Base-by-base conservation (phyloP, 2,797 vertebrate genomes). In the Phoxinus dragarum region DNA sequence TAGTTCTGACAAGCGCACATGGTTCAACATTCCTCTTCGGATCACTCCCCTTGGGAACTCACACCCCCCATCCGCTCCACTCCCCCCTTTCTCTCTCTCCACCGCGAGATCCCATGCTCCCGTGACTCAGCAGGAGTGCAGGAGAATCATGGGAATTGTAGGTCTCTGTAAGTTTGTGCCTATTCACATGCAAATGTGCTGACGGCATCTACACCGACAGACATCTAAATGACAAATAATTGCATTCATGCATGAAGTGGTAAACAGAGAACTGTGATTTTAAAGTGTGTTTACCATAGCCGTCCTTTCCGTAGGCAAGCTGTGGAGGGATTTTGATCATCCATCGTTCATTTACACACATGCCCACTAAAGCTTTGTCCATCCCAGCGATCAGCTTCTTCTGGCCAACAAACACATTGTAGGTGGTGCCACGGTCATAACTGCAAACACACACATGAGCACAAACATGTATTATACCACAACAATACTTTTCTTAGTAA, bases 271-370 rank as follows among this genome's bases (percentile, higher is more conserved):
- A 73, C 75, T 19, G 52, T 38, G 59, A 38, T 23, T 16, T 77
- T 2, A 86, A 68, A 40, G 27, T 34, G 59, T 10, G 73, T 23
- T 96, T 93, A 99, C 98, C 93, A n/a, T 99, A 96, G 31, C 98
- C 98, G 69, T 96, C 90, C 1, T 94, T 96, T 31, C 98, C 98
- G 0, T 99, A 99, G 88, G 97, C 98, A 0, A 99, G 96, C 1
- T 94, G 92, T 1, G 98, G 97, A 1, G 98, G 98, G 66, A 99
- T 97, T 88, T 94, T 98, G 86, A 99, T 95, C 0, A 98, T 95
- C 0, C 97, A 94, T 44, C 98, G 96, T 93, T 99, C 96, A 0
- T 99, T 99, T 74, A 99, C 96, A 1, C 98, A 99, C 98, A 99
- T 99, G 56, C 97, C 98, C 0, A 98, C 92, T 89, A 99, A 94